phyloP scores from a whole-genome alignment of 2,113 vertebrate species.

The Columba livia region DNA sequence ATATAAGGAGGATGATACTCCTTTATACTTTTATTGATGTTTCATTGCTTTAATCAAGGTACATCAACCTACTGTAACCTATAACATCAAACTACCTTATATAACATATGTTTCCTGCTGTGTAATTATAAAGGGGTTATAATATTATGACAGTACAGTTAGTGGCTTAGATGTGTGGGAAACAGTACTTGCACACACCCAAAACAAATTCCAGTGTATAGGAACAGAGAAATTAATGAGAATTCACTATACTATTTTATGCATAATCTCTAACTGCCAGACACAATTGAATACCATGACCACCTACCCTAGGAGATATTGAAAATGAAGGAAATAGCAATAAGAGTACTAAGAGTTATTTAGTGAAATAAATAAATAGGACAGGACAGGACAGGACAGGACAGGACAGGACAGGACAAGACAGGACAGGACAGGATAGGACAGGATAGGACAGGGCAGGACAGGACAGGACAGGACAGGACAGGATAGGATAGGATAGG shows the following conservation, averaged over 20 bases:
- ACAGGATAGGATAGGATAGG: background rate
- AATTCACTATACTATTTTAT: background rate
- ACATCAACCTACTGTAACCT: background rate
- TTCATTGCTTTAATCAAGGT: background rate
- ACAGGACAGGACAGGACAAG: too few relatives aligned
- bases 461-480: too few relatives aligned
- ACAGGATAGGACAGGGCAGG: too few relatives aligned
- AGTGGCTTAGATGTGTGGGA: background rate
- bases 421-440: background rate
- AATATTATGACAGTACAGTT: background rate
- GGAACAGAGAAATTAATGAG: background rate
- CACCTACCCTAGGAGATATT: background rate
- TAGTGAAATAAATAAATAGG: background rate
- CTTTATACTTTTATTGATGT: background rate
- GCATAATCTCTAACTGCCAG: background rate
- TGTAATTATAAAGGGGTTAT: background rate
- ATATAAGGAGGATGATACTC: background rate
- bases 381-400: too few relatives aligned
- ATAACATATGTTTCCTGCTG: background rate
- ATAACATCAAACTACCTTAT: background rate
- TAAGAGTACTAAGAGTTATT: background rate
- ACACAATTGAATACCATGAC: background rate
- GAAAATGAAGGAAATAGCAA: background rate
- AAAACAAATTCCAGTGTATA: background rate
- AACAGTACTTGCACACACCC: background rate